Conservation (phyloP, 2,888 invertebrate species). For the Uropetala carovei region DNA sequence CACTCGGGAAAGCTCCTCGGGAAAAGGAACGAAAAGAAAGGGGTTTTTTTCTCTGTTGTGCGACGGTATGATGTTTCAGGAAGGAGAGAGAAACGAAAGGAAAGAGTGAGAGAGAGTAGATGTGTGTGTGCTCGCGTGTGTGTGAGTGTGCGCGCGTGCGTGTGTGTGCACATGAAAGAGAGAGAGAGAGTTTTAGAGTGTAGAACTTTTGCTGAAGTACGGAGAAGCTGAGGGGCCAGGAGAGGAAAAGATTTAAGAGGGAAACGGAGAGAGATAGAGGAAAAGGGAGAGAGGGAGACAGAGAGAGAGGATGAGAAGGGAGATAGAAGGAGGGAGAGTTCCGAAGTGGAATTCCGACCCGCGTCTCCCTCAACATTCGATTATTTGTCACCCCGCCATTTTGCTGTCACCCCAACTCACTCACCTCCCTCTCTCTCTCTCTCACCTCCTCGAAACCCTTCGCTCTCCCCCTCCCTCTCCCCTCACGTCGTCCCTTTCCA, state of each 20-base stretch:
- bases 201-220: background rate
- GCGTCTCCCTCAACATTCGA: background rate
- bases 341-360: background rate
- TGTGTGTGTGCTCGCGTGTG: background rate
- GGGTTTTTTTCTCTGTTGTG: background rate
- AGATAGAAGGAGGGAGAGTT: background rate
- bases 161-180: background rate
- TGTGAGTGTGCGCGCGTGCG: too few species aligned
- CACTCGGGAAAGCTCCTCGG: background rate
- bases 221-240: background rate
- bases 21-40: background rate
- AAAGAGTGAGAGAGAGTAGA: background rate
- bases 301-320: background rate
- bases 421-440: background rate
- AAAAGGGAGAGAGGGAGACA: background rate
- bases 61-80: background rate
- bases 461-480: background rate
- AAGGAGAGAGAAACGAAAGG: background rate
- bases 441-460: background rate
- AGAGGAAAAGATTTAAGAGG: background rate
- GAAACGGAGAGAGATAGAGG: background rate
- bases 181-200: background rate
- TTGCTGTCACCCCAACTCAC: conserved; percentile 21
- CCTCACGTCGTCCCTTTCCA: background rate
- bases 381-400: conserved; percentile 32